Conservation (phyloP, 64 coral and sea anemone species). For the Stichodactyla helianthus region DNA sequence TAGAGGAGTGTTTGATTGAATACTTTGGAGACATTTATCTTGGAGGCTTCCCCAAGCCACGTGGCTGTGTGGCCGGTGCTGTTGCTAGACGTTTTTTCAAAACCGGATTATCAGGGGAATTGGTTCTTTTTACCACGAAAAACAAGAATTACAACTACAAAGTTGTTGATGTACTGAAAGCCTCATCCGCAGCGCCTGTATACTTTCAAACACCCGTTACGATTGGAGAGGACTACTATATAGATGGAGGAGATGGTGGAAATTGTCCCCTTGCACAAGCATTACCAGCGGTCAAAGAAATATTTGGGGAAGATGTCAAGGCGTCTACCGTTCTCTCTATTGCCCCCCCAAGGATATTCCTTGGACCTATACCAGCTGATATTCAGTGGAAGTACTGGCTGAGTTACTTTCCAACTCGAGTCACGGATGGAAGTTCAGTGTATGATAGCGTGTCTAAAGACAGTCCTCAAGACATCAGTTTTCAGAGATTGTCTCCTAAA, state of each 20-base stretch:
- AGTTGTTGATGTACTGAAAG: slow-evolving; percentile 27
- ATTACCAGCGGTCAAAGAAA: background rate
- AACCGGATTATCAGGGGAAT: background rate
- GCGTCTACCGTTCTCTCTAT: slow-evolving; percentile 15
- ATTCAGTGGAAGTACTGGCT: slow-evolving; percentile 46
- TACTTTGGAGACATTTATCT: slow-evolving; percentile 26
- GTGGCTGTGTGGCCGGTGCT: slow-evolving; percentile 40
- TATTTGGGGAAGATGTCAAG: slow-evolving; percentile 26
- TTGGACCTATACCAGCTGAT: background rate
- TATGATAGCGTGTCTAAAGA: slow-evolving; percentile 2
- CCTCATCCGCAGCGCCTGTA: slow-evolving; percentile 34
- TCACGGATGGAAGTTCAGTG: slow-evolving; percentile 24
- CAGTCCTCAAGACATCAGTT: background rate
- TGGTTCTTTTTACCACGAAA: slow-evolving; percentile 25
- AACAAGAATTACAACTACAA: slow-evolving; percentile 26
- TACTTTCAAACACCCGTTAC: slow-evolving; percentile 35
- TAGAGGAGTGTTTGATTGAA: background rate
- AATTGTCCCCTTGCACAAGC: slow-evolving; percentile 44
- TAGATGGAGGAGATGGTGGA: slow-evolving; percentile 42
- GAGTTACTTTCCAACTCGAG: slow-evolving; percentile 25
- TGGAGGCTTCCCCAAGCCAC: background rate
- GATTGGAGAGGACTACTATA: slow-evolving; percentile 21
- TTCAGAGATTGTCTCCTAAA: slow-evolving; percentile 23
- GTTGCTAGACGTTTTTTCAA: slow-evolving; percentile 18
- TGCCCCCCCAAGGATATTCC: slow-evolving; percentile 8